phyloP scores from a whole-genome alignment of 2,888 invertebrate species.

The Phaedon cochleariae region DNA sequence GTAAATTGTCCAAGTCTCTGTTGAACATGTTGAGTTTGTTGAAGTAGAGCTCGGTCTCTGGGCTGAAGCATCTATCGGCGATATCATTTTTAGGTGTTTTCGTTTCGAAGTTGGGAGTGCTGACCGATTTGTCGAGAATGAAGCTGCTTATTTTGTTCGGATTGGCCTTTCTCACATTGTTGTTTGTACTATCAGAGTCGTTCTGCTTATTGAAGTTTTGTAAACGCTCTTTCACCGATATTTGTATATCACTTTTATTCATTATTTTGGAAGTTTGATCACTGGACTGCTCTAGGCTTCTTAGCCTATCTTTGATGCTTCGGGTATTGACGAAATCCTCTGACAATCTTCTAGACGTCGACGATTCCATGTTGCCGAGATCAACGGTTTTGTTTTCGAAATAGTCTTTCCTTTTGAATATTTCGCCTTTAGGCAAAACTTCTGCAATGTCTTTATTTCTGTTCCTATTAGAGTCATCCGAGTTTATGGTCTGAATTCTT shows the following conservation, averaged over 20 bases:
- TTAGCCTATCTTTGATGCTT: conserved; percentile 77
- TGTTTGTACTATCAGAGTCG: conserved; percentile 39
- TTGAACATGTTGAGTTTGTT: conserved; percentile 58
- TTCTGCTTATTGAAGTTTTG: conserved; percentile 47
- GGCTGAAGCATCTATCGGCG: conserved; percentile 62
- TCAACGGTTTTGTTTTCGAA: conserved; percentile 75
- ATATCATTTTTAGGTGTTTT: conserved; percentile 42
- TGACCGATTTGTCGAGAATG: conserved; percentile 48
- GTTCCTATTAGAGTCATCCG: conserved; percentile 55
- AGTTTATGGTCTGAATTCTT: conserved; percentile 68
- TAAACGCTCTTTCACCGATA: conserved; percentile 48
- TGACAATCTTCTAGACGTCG: conserved; percentile 65
- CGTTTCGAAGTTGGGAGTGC: conserved; percentile 39
- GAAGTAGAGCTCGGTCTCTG: conserved; percentile 66
- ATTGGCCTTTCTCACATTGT: conserved; percentile 36
- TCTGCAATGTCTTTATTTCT: conserved; percentile 54
- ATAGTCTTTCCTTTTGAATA: conserved; percentile 82
- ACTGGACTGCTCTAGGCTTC: conserved; percentile 73
- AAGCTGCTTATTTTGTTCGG: conserved; percentile 52
- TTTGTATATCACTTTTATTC: conserved; percentile 47
- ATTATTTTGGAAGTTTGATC: conserved; percentile 62
- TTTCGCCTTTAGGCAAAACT: conserved; percentile 78
- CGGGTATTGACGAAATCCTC: conserved; percentile 73
- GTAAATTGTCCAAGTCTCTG: conserved; percentile 60
- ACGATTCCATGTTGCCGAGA: conserved; percentile 59